Evolutionary conservation across 1,140 invertebrate species (phyloP).

Genomic region (Leptinotarsa defecta): DNA sequence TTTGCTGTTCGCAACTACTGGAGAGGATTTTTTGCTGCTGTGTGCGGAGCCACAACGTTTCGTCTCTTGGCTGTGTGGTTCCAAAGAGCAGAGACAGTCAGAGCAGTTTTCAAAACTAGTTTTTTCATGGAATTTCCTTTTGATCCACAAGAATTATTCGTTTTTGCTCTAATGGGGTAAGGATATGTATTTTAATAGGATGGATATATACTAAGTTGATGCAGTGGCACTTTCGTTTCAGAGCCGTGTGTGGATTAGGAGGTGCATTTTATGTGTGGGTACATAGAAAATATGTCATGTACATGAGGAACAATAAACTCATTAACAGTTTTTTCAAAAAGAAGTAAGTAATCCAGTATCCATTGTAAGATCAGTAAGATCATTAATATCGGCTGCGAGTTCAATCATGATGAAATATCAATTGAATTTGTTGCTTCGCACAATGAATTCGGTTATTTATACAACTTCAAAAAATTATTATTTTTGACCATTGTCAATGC

Average conservation of each 20-base stretch:
- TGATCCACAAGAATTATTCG: conserved; percentile 93
- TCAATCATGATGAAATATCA: no score
- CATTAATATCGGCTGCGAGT: no score
- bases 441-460: no score
- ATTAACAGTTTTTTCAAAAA: conserved; percentile 93
- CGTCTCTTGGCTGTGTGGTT: conserved; percentile 92
- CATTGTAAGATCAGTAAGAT: no score
- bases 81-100: conserved; percentile 90
- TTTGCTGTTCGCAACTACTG: conserved; percentile 99
- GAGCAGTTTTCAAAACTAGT: conserved; percentile 91
- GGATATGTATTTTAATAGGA: conserved; percentile 27
- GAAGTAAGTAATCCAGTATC: conserved; percentile 72
- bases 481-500: no score
- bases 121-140: conserved; percentile 96
- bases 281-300: conserved; percentile 89
- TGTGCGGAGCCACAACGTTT: conserved; percentile 95
- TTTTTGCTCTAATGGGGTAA: conserved; percentile 93
- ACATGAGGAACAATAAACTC: conserved; percentile 90
- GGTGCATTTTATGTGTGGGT: conserved; percentile 92
- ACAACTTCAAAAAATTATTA: no score
- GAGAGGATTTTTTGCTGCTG: conserved; percentile 97
- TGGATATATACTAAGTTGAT: not conserved
- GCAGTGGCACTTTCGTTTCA: conserved; percentile 52
- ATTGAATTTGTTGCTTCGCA: no score
- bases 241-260: conserved; percentile 82